These are phyloP conservation scores for Agapostemon virescens DNA, from an alignment of 2,888 invertebrate species.

Conservation along the genomic window DNA sequence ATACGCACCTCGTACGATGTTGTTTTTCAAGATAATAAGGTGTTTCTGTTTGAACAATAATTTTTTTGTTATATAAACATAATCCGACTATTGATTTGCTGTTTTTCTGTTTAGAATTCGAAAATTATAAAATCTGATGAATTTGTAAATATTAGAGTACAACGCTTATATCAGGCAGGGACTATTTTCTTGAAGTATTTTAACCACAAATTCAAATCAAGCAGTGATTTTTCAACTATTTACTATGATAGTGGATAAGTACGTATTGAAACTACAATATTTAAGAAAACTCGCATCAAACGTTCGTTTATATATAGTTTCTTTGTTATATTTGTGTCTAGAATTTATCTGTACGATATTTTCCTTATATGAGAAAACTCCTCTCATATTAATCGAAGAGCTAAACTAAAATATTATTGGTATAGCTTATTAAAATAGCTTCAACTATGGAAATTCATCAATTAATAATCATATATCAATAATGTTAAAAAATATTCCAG, in stretches of 20 bases:
- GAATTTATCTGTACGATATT: background rate
- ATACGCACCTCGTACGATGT: background rate
- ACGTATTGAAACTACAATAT: too few species aligned
- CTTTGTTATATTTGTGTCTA: background rate
- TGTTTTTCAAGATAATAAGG: too few species aligned
- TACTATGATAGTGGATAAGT: background rate
- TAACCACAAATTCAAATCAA: background rate
- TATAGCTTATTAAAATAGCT: background rate
- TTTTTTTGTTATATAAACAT: background rate
- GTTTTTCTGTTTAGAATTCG: background rate
- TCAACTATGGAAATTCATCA: constrained; percentile 68
- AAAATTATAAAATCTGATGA: background rate
- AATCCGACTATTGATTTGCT: background rate
- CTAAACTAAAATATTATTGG: constrained; percentile 69
- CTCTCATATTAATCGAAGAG: constrained; percentile 71
- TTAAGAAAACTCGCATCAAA: too few species aligned
- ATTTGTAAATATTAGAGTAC: background rate
- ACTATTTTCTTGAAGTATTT: background rate
- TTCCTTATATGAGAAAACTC: background rate
- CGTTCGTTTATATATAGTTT: background rate
- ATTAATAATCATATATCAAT: constrained; percentile 61
- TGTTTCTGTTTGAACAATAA: background rate
- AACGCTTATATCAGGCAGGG: background rate
- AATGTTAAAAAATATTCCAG: constrained; percentile 37
- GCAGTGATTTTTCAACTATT: background rate